A percentile compares a stretch with the other conserved stretches of the same genome.
phyloP scores from a whole-genome alignment of 2,888 invertebrate genomes.

The Lamellibrachia satsuma region DNA sequence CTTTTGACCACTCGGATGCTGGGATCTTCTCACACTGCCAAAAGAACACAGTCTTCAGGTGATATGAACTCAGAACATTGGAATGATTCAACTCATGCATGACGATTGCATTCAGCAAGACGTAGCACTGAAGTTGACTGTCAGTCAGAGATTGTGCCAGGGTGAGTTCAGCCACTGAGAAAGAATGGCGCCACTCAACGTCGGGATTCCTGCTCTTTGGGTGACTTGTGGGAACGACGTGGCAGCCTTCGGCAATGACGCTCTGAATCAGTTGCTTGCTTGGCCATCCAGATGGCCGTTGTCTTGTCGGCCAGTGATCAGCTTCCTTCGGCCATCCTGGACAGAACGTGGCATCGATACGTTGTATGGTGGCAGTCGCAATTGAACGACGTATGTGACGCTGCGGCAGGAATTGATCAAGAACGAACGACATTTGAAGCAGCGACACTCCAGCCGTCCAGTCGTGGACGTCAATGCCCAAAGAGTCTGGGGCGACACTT shows the following conservation, averaged over 20 bases:
- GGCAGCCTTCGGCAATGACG: conserved; percentile 18
- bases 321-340: conserved; percentile 47
- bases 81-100: conserved; percentile 40
- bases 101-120: conserved; percentile 43
- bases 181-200: conserved; percentile 48
- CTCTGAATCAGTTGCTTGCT: not conserved
- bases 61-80: conserved; percentile 36
- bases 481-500: too few relatives aligned
- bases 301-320: conserved; percentile 41
- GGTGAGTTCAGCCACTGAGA: conserved; percentile 45
- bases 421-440: too few relatives aligned
- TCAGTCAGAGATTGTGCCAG: conserved; percentile 46
- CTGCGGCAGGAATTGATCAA: too few relatives aligned
- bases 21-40: conserved; percentile 46
- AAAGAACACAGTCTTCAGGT: conserved; percentile 47
- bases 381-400: too few relatives aligned
- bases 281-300: conserved; percentile 24
- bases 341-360: conserved; percentile 30
- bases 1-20: conserved; percentile 41
- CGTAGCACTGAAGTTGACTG: conserved; percentile 46
- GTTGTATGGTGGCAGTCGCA: too few relatives aligned
- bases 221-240: conserved; percentile 40
- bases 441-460: too few relatives aligned
- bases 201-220: conserved; percentile 32
- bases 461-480: too few relatives aligned